Base-by-base conservation (phyloP, 1,140 invertebrate species). In the Drosophila rufa region DNA sequence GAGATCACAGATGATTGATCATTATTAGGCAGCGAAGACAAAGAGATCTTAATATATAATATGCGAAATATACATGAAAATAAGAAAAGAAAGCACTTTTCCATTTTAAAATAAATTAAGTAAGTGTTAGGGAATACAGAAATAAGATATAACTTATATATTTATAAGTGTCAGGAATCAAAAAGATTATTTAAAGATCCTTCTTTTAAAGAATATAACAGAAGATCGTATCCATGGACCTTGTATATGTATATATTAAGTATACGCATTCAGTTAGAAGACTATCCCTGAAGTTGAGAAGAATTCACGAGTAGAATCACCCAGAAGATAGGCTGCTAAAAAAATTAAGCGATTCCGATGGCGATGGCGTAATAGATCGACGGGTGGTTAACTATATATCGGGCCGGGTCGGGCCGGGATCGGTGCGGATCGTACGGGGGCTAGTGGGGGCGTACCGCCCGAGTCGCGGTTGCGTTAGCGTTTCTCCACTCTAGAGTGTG, bases 341-440 rank as follows among this genome's bases (percentile, higher is more conserved):
- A 27, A 57, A 57, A 17, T 43, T 43, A 73, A 71, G 22, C 61
- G 61, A 67, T 58, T 76, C 43, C 40, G 55, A 56, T 50, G 48
- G 58, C 55, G 83, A 86, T 87, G 80, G 84, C 83, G 83, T 87
- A 89, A 87, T 87, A 70, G 84, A 89, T 89, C 84, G 69, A 89
- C 77, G 83, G 79, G 71, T 70, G 75, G 75, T 64, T 70, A 69
- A 73, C 67, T 73, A 56, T 73, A 60, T 73, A 73, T 73, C 40
- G 68, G 53, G 36, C 46, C 19, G 36, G 11, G 17, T 40, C 15
- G 19, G 59, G n/a, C n/a, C n/a, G n/a, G n/a, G n/a, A n/a, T n/a
- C n/a, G n/a, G n/a, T n/a, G n/a, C n/a, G n/a, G 15, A 4, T 30
- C 27, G 9, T 11, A 36, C 33, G 33, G 60, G 25, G 40, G 60